Evolutionary conservation across 1,140 invertebrate genomes (phyloP).

Genomic region (Macrobrachium nipponense): DNA sequence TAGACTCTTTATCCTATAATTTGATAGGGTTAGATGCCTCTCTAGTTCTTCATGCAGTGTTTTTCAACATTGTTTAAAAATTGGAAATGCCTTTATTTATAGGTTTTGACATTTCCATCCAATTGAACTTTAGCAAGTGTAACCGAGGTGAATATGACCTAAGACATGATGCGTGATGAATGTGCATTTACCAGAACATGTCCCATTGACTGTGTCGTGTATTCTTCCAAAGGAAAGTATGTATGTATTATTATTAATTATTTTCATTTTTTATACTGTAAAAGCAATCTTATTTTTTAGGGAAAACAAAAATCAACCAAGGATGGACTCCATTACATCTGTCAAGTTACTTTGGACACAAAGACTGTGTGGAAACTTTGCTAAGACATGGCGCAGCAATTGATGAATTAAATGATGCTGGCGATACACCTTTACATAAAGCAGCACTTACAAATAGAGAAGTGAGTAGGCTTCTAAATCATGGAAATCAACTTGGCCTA

Average conservation of each 20-base stretch:
- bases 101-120: too few species aligned
- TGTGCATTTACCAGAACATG: too few species aligned
- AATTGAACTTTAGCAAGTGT: too few species aligned
- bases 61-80: too few species aligned
- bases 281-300: constrained; percentile 65
- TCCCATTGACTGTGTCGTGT: too few species aligned
- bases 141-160: too few species aligned
- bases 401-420: constrained; percentile 69
- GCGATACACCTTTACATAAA: constrained; percentile 72
- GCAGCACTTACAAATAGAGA: constrained; percentile 70
- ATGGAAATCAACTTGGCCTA: too few species aligned
- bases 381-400: constrained; percentile 70
- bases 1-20: too few species aligned
- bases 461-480: constrained; percentile 34
- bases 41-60: too few species aligned
- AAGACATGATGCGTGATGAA: too few species aligned
- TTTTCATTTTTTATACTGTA: constrained; percentile 23
- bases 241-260: not conserved
- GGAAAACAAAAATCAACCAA: constrained; percentile 70
- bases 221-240: not conserved
- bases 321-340: constrained; percentile 72
- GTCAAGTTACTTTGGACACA: constrained; percentile 72
- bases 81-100: too few species aligned
- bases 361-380: constrained; percentile 67
- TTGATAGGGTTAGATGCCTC: too few species aligned